Conservation (phyloP, 2,113 vertebrate species). For the Scomber scombrus region DNA sequence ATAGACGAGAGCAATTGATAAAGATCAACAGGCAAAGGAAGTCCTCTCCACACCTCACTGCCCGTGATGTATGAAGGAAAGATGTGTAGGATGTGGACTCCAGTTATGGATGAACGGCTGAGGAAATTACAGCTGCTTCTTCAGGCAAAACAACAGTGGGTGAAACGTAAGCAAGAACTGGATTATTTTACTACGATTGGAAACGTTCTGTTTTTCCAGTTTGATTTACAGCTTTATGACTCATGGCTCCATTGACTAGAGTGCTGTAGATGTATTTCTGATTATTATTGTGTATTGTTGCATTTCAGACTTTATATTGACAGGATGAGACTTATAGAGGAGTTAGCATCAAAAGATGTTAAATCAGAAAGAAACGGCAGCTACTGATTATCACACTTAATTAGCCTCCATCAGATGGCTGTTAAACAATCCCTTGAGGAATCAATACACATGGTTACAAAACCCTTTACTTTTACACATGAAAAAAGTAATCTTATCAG, state of each 20-base stretch:
- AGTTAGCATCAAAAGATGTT: too few species aligned
- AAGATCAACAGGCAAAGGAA: conserved; percentile 54
- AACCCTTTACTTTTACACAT: neutral
- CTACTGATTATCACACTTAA: neutral
- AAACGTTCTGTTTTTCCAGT: neutral
- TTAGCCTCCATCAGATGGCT: neutral
- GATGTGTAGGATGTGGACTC: conserved; percentile 12
- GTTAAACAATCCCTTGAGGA: neutral
- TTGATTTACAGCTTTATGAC: neutral
- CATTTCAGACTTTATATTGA: conserved; percentile 14
- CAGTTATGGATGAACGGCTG: conserved; percentile 5
- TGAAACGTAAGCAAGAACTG: neutral
- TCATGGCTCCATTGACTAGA: neutral
- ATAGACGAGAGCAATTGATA: conserved; percentile 40
- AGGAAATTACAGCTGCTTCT: neutral
- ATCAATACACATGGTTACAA: neutral
- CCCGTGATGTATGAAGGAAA: conserved; percentile 40
- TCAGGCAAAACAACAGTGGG: conserved; percentile 3
- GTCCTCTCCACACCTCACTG: conserved; percentile 43
- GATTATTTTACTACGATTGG: neutral
- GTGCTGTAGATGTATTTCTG: conserved; percentile 1
- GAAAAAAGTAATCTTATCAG: neutral
- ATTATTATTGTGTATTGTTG: conserved; percentile 9
- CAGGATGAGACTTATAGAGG: neutral
- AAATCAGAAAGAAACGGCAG: neutral